Percentiles rank a stretch among this genome's conserved stretches.
Evolutionary conservation across 2,888 invertebrate genomes (phyloP).

Genomic region (Scaptodrosophila latifasciaeformis): DNA sequence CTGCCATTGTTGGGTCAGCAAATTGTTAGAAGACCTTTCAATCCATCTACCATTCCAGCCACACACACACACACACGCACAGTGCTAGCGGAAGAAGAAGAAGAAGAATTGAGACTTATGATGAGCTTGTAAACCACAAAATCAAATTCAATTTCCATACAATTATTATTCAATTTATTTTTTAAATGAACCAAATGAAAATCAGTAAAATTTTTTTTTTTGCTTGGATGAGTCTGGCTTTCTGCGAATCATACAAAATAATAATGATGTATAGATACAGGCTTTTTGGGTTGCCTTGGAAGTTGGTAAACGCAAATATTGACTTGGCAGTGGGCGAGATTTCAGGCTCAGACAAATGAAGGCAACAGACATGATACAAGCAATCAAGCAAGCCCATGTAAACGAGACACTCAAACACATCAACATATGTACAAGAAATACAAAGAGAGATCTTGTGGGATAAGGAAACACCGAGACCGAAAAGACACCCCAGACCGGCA

Average conservation of each 20-base stretch:
- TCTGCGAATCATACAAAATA: too few relatives aligned
- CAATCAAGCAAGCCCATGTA: conserved; percentile 39
- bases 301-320: not conserved
- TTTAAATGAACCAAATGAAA: conserved; percentile 40
- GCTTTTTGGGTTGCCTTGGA: not conserved
- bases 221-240: too few relatives aligned
- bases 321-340: not conserved
- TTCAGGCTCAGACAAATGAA: conserved; percentile 1
- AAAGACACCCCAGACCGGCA: not conserved
- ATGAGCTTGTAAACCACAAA: conserved; percentile 14
- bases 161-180: conserved; percentile 50
- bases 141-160: conserved; percentile 60
- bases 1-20: too few relatives aligned
- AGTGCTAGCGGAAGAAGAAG: too few relatives aligned
- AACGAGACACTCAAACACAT: conserved; percentile 14
- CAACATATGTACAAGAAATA: not conserved
- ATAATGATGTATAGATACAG: too few relatives aligned
- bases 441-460: not conserved
- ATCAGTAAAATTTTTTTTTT: not conserved
- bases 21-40: too few relatives aligned
- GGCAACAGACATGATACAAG: conserved; percentile 41
- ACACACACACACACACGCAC: too few relatives aligned
- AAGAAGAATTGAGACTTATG: not conserved
- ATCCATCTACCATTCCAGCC: too few relatives aligned
- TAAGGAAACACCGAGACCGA: not conserved